Evolutionary conservation across 2,888 invertebrate species (phyloP).

Genomic region (Folsomia candida): DNA sequence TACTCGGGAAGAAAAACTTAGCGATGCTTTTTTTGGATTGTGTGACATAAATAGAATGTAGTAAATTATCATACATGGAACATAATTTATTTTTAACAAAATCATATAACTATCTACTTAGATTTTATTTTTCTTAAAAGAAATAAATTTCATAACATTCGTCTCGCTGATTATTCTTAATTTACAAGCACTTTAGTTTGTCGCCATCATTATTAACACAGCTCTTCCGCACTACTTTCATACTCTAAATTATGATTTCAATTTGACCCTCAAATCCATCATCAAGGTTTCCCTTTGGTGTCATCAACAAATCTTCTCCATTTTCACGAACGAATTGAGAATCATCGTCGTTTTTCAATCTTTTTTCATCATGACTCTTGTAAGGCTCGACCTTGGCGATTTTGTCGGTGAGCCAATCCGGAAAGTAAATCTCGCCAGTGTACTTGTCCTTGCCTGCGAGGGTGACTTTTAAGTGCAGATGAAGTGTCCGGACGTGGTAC

Average conservation of each 20-base stretch:
- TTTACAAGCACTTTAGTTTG: too few relatives aligned
- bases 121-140: too few relatives aligned
- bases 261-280: slow-evolving; percentile 2
- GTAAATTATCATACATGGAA: too few relatives aligned
- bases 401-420: slow-evolving; percentile 30
- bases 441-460: slow-evolving; percentile 21
- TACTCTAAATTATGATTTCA: neutral
- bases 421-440: slow-evolving; percentile 41
- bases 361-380: slow-evolving; percentile 9
- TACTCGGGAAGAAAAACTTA: too few relatives aligned
- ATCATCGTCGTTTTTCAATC: slow-evolving; percentile 31
- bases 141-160: too few relatives aligned
- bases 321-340: slow-evolving; percentile 27
- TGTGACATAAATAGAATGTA: too few relatives aligned
- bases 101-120: too few relatives aligned
- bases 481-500: slow-evolving; percentile 34
- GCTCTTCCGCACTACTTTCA: too few relatives aligned
- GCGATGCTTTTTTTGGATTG: too few relatives aligned
- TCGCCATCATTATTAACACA: too few relatives aligned
- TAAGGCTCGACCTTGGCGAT: slow-evolving; percentile 32
- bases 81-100: too few relatives aligned
- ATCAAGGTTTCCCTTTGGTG: slow-evolving; percentile 4
- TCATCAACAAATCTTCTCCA: slow-evolving; percentile 10
- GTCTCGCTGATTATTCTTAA: too few relatives aligned
- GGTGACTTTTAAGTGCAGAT: slow-evolving; percentile 41